Evolutionary conservation across 2,113 vertebrate species (phyloP).

Genomic region (Ahaetulla prasina): DNA sequence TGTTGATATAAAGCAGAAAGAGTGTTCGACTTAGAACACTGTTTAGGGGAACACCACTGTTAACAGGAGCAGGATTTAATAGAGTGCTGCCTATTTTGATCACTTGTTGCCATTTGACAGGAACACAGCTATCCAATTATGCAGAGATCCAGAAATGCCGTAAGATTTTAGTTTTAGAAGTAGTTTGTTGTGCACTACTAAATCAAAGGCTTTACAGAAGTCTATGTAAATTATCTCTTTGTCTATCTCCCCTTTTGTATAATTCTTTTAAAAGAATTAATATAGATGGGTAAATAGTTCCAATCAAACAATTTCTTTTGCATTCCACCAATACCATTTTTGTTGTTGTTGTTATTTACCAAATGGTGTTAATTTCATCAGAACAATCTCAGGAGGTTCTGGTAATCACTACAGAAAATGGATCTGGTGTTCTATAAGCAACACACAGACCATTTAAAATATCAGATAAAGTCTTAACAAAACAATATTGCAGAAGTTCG

Average conservation of each 20-base stretch:
- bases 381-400: neutral
- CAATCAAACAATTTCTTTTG: neutral
- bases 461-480: neutral
- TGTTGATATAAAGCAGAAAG: too few relatives aligned
- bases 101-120: too few relatives aligned
- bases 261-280: neutral
- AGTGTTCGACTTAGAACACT: too few relatives aligned
- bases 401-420: neutral
- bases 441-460: neutral
- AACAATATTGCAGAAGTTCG: neutral
- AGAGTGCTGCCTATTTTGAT: too few relatives aligned
- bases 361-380: neutral
- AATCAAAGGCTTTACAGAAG: too few relatives aligned
- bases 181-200: too few relatives aligned
- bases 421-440: neutral
- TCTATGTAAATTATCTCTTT: too few relatives aligned
- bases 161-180: too few relatives aligned
- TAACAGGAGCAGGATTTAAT: too few relatives aligned
- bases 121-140: too few relatives aligned
- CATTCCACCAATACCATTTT: neutral
- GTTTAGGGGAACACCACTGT: too few relatives aligned
- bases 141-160: too few relatives aligned
- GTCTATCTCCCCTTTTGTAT: neutral
- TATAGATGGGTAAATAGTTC: neutral
- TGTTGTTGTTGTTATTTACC: neutral